Base-by-base conservation (phyloP, 2,113 vertebrate genomes). In the Neogale vison region DNA sequence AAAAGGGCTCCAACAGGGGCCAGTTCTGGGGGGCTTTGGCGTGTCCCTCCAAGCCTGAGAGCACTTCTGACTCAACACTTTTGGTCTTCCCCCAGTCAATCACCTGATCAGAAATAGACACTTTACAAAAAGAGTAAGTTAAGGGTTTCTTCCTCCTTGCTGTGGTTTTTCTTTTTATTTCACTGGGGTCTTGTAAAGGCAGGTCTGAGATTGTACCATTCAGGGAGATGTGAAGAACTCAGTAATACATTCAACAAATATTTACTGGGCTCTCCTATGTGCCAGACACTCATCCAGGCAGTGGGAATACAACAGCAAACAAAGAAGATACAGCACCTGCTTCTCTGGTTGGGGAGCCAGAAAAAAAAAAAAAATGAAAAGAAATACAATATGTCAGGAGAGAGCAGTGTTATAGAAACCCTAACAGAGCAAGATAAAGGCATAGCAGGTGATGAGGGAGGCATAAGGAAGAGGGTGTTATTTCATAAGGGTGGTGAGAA, bases 21-120 rank as follows among this genome's bases (percentile, higher is more conserved):
- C n/a, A 17, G 36, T 29, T 4, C 31, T 1, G 3, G 17, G 42
- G 63, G 20, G 8, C 52, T 42, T 31, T 12, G 47, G 36, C 29
- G 4, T 4, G 12, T n/a, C 45, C 15, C 36, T 61, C 36, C 14
- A 69, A 29, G 23, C 10, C 79, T 59, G 18, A 13, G 6, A 67
- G 74, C 29, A 29, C 26, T 34, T 92, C 88, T 50, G 34, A 92
- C 65, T 86, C 45, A 8, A 17, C 6, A 26, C 45, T 71, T 65
- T 3, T 21, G 10, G 39, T 21, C 31, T 63, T 76, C 71, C 29
- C 39, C 42, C 7, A 18, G 2, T 23, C 4, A 39, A 21, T 11
- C 47, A 76, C 63, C 96, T 82, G 83, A 39, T 52, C 57, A 76
- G 88, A 97, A 94, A 94, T 63, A 94, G 69, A 82, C 90, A 96